phyloP scores from a whole-genome alignment of 2,113 vertebrate genomes.

The Periophthalmodon schlosseri region DNA sequence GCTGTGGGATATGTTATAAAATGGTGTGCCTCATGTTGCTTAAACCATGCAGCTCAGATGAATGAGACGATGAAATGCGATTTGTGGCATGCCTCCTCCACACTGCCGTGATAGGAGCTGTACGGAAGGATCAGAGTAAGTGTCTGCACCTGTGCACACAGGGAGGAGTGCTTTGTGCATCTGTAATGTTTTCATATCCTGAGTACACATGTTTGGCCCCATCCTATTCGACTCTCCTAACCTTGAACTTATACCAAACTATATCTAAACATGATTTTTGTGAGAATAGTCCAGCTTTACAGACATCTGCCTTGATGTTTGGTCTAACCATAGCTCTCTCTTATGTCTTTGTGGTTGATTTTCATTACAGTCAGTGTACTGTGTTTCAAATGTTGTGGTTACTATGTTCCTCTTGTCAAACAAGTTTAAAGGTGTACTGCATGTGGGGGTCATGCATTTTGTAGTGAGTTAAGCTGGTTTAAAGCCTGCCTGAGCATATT shows the following conservation, averaged over 20 bases:
- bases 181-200: conserved; percentile 35
- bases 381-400: not conserved
- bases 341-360: not conserved
- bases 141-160: conserved; percentile 42
- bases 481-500: no score
- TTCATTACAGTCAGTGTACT: not conserved
- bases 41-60: not conserved
- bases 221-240: not conserved
- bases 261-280: not conserved
- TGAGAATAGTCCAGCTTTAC: not conserved
- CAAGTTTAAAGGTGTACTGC: not conserved
- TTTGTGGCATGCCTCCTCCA: not conserved
- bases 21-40: not conserved
- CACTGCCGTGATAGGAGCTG: not conserved
- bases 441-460: no score
- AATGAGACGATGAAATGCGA: not conserved
- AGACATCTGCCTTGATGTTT: not conserved
- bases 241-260: not conserved
- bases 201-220: conserved; percentile 35
- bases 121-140: not conserved
- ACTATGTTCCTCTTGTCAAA: not conserved
- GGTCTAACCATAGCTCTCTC: not conserved
- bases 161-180: not conserved
- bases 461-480: not conserved
- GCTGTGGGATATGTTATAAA: not conserved